Conservation (phyloP, 1,140 invertebrate genomes). For the Aphaenogaster floridana region DNA sequence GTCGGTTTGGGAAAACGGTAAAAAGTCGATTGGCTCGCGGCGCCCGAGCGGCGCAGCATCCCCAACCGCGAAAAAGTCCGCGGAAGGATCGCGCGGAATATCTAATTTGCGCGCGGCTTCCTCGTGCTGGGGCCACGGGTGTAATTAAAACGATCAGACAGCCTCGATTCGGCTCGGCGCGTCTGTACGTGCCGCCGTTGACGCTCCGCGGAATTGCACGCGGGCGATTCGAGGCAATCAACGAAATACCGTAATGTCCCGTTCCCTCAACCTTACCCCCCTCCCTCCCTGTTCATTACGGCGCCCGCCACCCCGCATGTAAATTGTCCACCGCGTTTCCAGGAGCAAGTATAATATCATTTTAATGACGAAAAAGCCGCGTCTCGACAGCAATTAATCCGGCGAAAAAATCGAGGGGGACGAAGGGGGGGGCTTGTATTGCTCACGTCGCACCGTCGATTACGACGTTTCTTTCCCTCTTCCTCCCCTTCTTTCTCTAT, state of each 20-base stretch:
- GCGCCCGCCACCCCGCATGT: conserved; percentile 72
- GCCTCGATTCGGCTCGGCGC: conserved; percentile 28
- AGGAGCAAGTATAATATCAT: conserved; percentile 83
- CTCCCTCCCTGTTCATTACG: conserved; percentile 67
- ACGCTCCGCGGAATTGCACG: conserved; percentile 54
- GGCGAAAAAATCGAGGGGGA: conserved; percentile 63
- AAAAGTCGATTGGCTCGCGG: conserved; percentile 32
- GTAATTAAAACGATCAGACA: conserved; percentile 71
- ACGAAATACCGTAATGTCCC: conserved; percentile 81
- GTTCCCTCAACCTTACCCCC: conserved; percentile 33
- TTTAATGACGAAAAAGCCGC: conserved; percentile 82
- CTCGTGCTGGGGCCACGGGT: conserved; percentile 33
- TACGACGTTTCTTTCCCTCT: conserved; percentile 56
- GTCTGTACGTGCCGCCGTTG: background rate
- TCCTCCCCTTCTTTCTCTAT: conserved; percentile 32
- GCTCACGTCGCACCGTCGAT: conserved; percentile 71
- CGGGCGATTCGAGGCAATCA: conserved; percentile 79
- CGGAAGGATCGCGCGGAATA: conserved; percentile 17
- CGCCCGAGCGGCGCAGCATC: background rate
- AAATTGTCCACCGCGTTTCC: conserved; percentile 79
- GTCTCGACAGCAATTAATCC: conserved; percentile 80
- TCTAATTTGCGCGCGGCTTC: conserved; percentile 52
- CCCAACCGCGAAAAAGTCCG: background rate
- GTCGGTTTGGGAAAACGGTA: conserved; percentile 41
- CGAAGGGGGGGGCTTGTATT: background rate